A percentile compares a stretch with the other conserved stretches of the same genome.
Evolutionary conservation across 2,797 vertebrate genomes (phyloP).

Genomic region (Anguilla marmorata): DNA sequence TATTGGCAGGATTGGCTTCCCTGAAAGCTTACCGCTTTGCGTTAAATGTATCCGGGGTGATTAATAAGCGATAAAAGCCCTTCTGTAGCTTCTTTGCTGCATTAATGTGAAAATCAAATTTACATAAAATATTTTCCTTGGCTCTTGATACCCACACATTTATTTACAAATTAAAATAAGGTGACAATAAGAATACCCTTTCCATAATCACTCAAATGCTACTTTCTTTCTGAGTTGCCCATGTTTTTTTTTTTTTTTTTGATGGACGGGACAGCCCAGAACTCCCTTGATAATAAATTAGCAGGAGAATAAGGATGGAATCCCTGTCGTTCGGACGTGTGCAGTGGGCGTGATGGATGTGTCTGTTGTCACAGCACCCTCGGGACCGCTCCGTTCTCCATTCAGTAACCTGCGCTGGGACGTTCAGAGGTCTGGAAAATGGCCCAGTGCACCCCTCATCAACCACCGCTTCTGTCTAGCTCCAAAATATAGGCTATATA

Average conservation of each 20-base stretch:
- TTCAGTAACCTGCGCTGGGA: not conserved
- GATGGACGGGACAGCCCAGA: not conserved
- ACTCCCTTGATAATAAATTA: not conserved
- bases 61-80: not conserved
- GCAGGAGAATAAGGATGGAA: not conserved
- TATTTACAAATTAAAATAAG: not conserved
- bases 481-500: not conserved
- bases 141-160: not conserved
- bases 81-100: not conserved
- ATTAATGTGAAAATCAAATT: not conserved
- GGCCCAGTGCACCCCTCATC: not conserved
- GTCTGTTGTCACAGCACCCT: conserved; percentile 15
- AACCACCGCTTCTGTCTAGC: not conserved
- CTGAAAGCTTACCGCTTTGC: conserved; percentile 32
- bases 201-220: not conserved
- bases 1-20: conserved; percentile 39
- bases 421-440: not conserved
- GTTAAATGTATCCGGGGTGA: conserved; percentile 32
- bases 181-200: not conserved
- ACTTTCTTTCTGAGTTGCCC: not conserved
- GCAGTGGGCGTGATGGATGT: conserved; percentile 16
- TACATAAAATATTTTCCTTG: not conserved
- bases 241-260: not conserved
- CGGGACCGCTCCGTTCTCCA: not conserved
- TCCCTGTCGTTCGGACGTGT: not conserved